Evolutionary conservation across 2,797 vertebrate genomes (phyloP).

Genomic region (Pangasius larnaudii): DNA sequence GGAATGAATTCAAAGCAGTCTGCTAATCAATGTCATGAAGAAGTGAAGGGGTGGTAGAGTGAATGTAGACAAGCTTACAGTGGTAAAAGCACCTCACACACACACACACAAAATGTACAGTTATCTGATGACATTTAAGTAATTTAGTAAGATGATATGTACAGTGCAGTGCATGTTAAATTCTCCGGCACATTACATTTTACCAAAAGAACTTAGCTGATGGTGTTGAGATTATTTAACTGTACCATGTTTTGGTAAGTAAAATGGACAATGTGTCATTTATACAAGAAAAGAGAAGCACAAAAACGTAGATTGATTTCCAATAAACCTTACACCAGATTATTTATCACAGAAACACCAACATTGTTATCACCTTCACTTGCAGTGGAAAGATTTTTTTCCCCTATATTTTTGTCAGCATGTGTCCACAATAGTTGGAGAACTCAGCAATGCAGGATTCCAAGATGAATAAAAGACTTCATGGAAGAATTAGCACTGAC

Average conservation of each 20-base stretch:
- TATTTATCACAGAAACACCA: not conserved
- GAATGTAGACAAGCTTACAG: conserved; percentile 23
- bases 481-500: not conserved
- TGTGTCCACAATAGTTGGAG: not conserved
- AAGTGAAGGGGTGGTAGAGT: conserved; percentile 27
- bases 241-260: not conserved
- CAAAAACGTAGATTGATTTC: not conserved
- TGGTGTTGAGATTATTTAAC: not conserved
- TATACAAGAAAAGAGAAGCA: not conserved
- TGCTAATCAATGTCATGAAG: conserved; percentile 53
- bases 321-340: not conserved
- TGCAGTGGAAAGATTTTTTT: not conserved
- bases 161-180: not conserved
- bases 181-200: not conserved
- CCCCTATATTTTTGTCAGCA: not conserved
- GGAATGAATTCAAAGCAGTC: conserved; percentile 44
- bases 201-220: not conserved
- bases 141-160: not conserved
- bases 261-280: not conserved
- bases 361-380: not conserved
- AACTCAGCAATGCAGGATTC: not conserved
- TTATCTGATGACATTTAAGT: not conserved
- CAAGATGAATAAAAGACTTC: not conserved
- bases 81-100: conserved; percentile 18
- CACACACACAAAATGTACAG: not conserved